Evolutionary conservation across 30 jellyfish, hydroid and myxozoan genomes (phyloP).

Genomic region (Hydractinia echinata): DNA sequence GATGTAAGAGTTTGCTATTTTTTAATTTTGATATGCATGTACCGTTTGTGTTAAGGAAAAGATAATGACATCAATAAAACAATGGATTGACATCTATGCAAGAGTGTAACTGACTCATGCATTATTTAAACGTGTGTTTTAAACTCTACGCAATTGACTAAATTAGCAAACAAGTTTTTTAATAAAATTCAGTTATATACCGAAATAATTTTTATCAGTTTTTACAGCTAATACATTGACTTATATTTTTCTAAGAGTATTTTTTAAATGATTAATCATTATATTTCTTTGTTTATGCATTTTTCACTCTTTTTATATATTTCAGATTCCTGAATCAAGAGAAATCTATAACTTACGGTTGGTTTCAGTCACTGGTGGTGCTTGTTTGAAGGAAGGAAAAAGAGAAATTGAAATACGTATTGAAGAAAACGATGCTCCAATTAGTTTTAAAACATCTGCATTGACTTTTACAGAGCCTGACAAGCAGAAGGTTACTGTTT

Average conservation of each 20-base stretch:
- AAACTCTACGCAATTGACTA: no score
- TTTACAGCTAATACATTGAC: background rate
- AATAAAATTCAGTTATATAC: no score
- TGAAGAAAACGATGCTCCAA: conserved; percentile 81
- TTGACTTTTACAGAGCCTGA: conserved; percentile 35
- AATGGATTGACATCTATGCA: no score
- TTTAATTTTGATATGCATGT: background rate
- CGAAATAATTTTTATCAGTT: background rate
- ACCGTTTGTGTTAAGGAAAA: no score
- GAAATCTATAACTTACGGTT: conserved; percentile 54
- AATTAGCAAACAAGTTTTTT: no score
- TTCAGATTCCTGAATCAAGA: conserved; percentile 73
- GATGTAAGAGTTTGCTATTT: conserved; percentile 36
- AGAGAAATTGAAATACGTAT: conserved; percentile 49
- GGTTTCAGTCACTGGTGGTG: conserved; percentile 56
- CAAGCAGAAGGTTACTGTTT: conserved; percentile 36
- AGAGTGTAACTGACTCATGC: no score
- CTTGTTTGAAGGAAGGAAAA: conserved; percentile 32
- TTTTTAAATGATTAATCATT: background rate
- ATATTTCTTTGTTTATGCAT: background rate
- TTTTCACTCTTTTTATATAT: background rate
- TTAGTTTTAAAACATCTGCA: conserved; percentile 28
- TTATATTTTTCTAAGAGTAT: background rate
- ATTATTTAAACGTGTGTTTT: no score
- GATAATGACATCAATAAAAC: no score